Conservation (phyloP, 2,113 vertebrate genomes). For the Amia ocellicauda region DNA sequence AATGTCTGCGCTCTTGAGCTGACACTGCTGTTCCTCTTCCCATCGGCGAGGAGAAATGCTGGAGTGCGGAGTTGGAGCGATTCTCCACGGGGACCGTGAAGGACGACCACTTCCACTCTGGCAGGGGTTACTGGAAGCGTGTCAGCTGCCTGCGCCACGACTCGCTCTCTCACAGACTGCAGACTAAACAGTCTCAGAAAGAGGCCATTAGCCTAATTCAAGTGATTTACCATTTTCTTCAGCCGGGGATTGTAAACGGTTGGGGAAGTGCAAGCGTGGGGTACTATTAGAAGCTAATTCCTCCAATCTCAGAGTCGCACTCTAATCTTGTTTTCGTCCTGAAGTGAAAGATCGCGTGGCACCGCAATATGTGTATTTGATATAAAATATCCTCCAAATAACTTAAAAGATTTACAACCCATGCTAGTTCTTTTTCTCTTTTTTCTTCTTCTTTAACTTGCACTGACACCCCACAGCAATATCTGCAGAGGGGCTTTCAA, state of each 20-base stretch:
- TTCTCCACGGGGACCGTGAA: slow-evolving; percentile 21
- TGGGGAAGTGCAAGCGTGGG: slow-evolving; percentile 20
- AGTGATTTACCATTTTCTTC: slow-evolving; percentile 41
- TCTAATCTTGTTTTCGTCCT: background rate
- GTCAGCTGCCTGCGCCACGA: slow-evolving; percentile 12
- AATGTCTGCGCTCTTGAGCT: slow-evolving; percentile 15
- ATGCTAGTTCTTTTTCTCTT: background rate
- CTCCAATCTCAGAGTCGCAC: slow-evolving; percentile 18
- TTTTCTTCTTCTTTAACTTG: background rate
- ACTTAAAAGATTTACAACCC: background rate
- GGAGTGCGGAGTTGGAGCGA: background rate
- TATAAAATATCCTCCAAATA: background rate
- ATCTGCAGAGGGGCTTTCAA: too few relatives aligned
- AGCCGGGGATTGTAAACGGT: slow-evolving; percentile 29
- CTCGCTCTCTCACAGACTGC: slow-evolving; percentile 29
- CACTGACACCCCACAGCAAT: too few relatives aligned
- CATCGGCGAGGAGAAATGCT: background rate
- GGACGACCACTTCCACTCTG: slow-evolving; percentile 32
- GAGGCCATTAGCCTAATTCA: slow-evolving; percentile 45
- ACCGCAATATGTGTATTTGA: too few relatives aligned
- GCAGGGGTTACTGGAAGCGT: slow-evolving; percentile 31
- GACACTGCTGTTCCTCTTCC: slow-evolving; percentile 22
- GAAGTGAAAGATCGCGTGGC: too few relatives aligned
- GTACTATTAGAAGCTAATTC: slow-evolving; percentile 48
- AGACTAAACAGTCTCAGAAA: slow-evolving; percentile 42